phyloP scores from a whole-genome alignment of 2,113 vertebrate genomes.

The Thymallus thymallus region DNA sequence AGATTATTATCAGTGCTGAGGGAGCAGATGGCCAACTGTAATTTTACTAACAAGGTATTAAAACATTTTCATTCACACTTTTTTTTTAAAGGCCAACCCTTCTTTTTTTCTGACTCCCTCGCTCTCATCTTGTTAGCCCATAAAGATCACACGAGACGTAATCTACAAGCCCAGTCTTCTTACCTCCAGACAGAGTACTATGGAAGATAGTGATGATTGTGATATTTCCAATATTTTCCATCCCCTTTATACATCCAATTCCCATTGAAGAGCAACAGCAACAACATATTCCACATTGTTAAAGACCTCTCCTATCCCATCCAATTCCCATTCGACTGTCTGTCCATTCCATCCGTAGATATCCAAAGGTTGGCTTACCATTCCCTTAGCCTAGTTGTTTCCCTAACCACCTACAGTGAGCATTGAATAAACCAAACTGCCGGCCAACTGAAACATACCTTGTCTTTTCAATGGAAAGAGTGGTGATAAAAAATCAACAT shows the following conservation, averaged over 20 bases:
- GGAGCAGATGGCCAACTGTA: background rate
- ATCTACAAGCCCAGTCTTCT: background rate
- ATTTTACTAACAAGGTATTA: background rate
- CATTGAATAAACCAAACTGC: conserved; percentile 49
- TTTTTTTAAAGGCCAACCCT: background rate
- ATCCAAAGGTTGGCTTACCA: background rate
- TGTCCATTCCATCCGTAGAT: background rate
- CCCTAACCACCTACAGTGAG: conserved; percentile 52
- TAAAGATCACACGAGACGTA: background rate
- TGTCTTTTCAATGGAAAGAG: conserved; percentile 58
- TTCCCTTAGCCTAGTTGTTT: conserved; percentile 13
- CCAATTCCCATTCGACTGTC: too few relatives aligned
- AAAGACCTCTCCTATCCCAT: conserved; percentile 5
- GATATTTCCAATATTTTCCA: background rate
- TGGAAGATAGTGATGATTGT: background rate
- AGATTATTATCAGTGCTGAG: background rate
- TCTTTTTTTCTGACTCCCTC: background rate
- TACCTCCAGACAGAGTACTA: background rate
- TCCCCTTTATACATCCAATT: background rate
- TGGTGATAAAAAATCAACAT: conserved; percentile 62
- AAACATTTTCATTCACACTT: background rate
- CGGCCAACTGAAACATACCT: conserved; percentile 56
- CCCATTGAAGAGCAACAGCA: background rate
- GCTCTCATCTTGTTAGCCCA: background rate
- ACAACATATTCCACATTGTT: conserved; percentile 32